These are phyloP conservation scores for Drosophila erecta DNA, from an alignment of 1,140 invertebrate genomes.

Conservation along the genomic window DNA sequence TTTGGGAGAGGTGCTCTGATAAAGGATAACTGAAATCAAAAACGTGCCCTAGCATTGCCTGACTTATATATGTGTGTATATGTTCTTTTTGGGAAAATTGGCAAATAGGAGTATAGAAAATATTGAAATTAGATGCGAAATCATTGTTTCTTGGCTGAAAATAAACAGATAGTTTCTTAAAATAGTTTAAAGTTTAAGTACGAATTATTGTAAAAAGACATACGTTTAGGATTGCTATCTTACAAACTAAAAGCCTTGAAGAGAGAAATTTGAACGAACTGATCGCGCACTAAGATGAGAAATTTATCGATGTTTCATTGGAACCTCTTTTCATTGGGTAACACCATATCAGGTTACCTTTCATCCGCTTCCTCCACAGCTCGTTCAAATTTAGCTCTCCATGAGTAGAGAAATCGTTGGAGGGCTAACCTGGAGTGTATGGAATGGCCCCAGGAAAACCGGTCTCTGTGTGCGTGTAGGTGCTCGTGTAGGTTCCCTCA, in stretches of 20 bases:
- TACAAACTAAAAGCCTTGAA: conserved; percentile 31
- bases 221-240: conserved; percentile 25
- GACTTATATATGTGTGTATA: conserved; percentile 26
- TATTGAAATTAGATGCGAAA: conserved; percentile 15
- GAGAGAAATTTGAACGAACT: conserved; percentile 51
- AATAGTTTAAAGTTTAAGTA: conserved; percentile 36
- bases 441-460: conserved; percentile 82
- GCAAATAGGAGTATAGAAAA: conserved; percentile 23
- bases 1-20: conserved; percentile 36
- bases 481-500: conserved; percentile 57
- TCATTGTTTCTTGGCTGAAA: conserved; percentile 38
- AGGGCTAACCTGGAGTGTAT: conserved; percentile 79
- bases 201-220: conserved; percentile 30
- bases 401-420: conserved; percentile 41
- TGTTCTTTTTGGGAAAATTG: conserved; percentile 10
- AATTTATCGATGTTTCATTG: background rate
- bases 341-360: background rate
- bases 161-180: conserved; percentile 42
- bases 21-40: conserved; percentile 31
- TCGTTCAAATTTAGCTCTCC: conserved; percentile 71
- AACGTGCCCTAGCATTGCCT: conserved; percentile 40
- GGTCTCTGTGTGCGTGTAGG: conserved; percentile 60
- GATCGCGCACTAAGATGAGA: conserved; percentile 5
- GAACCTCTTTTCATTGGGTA: conserved; percentile 2
- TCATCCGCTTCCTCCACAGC: conserved; percentile 20